phyloP scores from a whole-genome alignment of 2,888 invertebrate species.

The Gastrophysa polygoni region DNA sequence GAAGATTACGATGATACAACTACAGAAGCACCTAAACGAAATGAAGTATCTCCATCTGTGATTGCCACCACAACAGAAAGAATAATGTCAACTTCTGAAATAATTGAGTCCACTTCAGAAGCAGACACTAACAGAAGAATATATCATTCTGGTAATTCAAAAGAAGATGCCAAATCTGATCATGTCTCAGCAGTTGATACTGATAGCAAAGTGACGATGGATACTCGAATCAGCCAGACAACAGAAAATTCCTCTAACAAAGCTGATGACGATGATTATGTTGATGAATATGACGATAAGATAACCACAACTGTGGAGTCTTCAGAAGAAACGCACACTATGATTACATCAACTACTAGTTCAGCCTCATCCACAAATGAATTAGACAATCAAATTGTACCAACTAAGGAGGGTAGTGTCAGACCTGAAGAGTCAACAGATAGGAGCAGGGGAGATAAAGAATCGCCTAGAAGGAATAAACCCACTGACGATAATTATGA shows the following conservation, averaged over 20 bases:
- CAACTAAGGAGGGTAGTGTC: not conserved
- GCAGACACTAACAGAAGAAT: not conserved
- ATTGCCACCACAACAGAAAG: not conserved
- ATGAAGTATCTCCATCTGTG: not conserved
- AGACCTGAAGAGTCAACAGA: not conserved
- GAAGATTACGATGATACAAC: constrained; percentile 7
- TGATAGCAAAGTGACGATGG: not conserved
- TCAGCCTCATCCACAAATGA: not conserved
- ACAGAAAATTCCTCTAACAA: too few species aligned
- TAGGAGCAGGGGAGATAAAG: not conserved
- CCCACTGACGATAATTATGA: constrained; percentile 8
- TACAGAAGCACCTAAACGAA: not conserved
- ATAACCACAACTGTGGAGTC: not conserved
- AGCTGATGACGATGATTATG: constrained; percentile 10
- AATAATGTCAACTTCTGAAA: not conserved
- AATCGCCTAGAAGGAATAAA: not conserved
- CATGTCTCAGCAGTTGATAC: not conserved
- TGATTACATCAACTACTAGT: not conserved
- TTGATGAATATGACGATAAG: constrained; percentile 18
- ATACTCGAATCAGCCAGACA: too few species aligned
- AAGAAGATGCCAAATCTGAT: not conserved
- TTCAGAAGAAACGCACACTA: not conserved
- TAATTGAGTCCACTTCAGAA: too few species aligned
- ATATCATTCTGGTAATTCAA: not conserved
- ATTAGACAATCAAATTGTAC: not conserved